Conservation (phyloP, 2,113 vertebrate genomes). For the Zootoca vivipara region DNA sequence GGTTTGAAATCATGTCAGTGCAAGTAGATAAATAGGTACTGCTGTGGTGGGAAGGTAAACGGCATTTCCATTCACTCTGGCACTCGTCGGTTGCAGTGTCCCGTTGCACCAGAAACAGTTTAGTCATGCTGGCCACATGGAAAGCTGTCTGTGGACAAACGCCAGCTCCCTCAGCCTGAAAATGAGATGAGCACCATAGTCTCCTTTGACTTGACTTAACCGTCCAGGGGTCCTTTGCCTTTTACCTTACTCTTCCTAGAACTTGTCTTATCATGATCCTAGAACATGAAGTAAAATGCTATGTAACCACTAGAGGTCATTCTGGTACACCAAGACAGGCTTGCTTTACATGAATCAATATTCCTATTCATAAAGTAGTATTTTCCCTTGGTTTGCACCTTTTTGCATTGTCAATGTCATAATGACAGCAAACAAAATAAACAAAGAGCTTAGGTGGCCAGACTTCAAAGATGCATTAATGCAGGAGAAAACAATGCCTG, state of each 20-base stretch:
- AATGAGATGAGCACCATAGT: too few relatives aligned
- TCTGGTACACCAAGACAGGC: constrained; percentile 34
- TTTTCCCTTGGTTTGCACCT: neutral
- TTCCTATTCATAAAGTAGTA: neutral
- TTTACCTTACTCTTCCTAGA: neutral
- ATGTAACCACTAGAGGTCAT: constrained; percentile 52
- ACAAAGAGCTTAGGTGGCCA: neutral
- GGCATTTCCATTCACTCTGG: accelerated
- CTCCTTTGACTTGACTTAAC: too few relatives aligned
- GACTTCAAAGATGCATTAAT: neutral
- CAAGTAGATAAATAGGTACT: too few relatives aligned
- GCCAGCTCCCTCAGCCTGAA: too few relatives aligned
- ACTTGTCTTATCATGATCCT: neutral
- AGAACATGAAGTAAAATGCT: neutral
- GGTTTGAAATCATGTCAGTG: too few relatives aligned
- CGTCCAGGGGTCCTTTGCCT: too few relatives aligned
- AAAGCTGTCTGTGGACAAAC: too few relatives aligned
- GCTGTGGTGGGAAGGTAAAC: too few relatives aligned
- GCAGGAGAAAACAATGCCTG: neutral
- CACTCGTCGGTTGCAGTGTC: too few relatives aligned
- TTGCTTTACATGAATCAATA: neutral
- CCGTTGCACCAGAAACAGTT: too few relatives aligned
- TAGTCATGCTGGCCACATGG: too few relatives aligned
- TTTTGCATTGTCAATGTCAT: accelerated
- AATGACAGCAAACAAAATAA: too few relatives aligned